phyloP scores from a whole-genome alignment of 2,797 vertebrate species.

The Synaphobranchus kaupii region DNA sequence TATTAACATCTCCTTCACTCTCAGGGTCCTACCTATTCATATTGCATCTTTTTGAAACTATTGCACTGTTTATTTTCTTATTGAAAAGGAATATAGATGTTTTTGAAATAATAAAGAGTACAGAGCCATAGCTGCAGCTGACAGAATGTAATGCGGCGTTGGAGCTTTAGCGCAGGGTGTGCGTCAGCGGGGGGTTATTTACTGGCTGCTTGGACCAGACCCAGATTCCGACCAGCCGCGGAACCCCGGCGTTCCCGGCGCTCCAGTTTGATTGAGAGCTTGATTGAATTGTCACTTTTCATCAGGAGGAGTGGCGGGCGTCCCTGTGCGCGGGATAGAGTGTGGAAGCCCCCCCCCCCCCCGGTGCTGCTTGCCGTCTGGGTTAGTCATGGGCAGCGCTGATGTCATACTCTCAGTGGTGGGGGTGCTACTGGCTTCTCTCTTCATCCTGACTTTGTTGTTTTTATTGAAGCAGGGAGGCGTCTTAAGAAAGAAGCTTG shows the following conservation, averaged over 20 bases:
- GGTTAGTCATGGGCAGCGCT: neutral
- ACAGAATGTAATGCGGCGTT: neutral
- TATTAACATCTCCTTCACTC: neutral
- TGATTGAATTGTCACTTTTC: neutral
- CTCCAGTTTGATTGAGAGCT: neutral
- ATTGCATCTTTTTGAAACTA: neutral
- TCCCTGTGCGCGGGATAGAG: neutral
- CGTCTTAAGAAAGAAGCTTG: too few relatives aligned
- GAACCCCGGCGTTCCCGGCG: neutral
- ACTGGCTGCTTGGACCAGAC: conserved; percentile 7
- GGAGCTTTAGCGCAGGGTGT: too few relatives aligned
- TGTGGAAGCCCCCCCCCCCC: neutral
- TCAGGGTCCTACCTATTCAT: neutral
- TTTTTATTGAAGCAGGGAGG: neutral
- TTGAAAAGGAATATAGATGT: neutral
- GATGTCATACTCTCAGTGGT: neutral
- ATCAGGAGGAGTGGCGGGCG: neutral
- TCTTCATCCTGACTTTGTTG: neutral
- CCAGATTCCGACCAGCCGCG: conserved; percentile 3
- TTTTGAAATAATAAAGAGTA: neutral
- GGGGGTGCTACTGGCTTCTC: neutral
- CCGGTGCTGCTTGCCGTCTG: neutral
- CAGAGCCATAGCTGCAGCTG: neutral
- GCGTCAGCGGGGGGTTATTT: conserved; percentile 10
- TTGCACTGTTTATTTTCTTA: neutral